These are phyloP conservation scores for Camelus bactrianus DNA, from an alignment of 2,113 vertebrate genomes.

Conservation along the genomic window DNA sequence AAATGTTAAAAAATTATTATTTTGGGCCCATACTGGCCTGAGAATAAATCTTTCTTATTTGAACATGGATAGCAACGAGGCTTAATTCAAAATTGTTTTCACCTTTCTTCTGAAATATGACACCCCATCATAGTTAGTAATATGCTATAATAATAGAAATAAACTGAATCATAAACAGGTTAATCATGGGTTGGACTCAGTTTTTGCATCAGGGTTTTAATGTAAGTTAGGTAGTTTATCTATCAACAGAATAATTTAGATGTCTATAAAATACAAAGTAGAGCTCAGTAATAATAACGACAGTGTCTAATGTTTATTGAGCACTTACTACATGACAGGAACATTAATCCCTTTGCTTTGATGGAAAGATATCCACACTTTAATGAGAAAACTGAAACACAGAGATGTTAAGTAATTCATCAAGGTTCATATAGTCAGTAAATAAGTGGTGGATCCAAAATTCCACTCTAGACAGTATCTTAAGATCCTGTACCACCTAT, in stretches of 20 bases:
- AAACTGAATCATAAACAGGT: background rate
- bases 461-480: background rate
- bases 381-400: background rate
- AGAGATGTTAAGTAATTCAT: background rate
- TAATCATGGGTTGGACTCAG: background rate
- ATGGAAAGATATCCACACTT: background rate
- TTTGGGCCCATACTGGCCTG: background rate
- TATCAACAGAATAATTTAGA: constrained; percentile 13
- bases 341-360: background rate
- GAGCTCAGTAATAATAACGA: background rate
- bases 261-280: background rate
- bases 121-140: background rate
- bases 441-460: background rate
- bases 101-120: background rate
- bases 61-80: background rate
- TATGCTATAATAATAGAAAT: background rate
- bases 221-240: background rate
- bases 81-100: constrained; percentile 18
- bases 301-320: background rate
- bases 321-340: background rate
- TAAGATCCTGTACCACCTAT: background rate
- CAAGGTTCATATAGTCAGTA: background rate
- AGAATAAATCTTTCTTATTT: background rate
- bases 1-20: background rate
- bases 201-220: background rate